Evolutionary conservation across 2,888 invertebrate genomes (phyloP).

Genomic region (Drosophila prostipennis): DNA sequence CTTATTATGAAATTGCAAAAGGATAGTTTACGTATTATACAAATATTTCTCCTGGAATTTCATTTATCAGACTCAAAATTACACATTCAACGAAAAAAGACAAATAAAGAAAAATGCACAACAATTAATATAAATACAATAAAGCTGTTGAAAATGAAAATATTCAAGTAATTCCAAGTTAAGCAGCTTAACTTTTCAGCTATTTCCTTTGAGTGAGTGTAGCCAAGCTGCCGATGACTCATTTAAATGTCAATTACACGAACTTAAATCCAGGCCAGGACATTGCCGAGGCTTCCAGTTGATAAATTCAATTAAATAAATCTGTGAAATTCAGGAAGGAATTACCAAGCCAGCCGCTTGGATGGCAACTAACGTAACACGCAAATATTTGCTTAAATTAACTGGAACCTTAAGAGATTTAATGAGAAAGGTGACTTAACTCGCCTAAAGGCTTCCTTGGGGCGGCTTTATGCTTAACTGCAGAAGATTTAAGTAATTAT

Average conservation of each 20-base stretch:
- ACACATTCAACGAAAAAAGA: too few relatives aligned
- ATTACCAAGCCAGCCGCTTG: slow-evolving; percentile 22
- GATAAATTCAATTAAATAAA: slow-evolving; percentile 47
- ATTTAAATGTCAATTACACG: slow-evolving; percentile 44
- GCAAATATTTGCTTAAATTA: slow-evolving; percentile 45
- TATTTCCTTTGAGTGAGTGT: slow-evolving; percentile 29
- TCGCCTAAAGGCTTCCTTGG: background rate
- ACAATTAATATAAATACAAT: too few relatives aligned
- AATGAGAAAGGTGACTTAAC: slow-evolving; percentile 10
- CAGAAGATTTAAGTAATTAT: slow-evolving; percentile 6
- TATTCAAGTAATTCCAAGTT: background rate
- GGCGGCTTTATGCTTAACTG: slow-evolving; percentile 12
- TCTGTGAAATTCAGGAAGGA: slow-evolving; percentile 22
- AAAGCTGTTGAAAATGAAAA: background rate
- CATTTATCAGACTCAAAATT: too few relatives aligned
- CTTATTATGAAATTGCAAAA: too few relatives aligned
- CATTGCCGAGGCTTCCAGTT: slow-evolving; percentile 22
- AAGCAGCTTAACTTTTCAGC: background rate
- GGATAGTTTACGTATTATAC: too few relatives aligned
- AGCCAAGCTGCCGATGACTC: slow-evolving; percentile 30
- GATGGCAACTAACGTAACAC: slow-evolving; percentile 22
- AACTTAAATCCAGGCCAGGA: slow-evolving; percentile 30
- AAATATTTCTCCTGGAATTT: too few relatives aligned
- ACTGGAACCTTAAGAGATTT: slow-evolving; percentile 17
- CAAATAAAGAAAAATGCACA: too few relatives aligned